These are phyloP conservation scores for Peucedramus taeniatus DNA, from an alignment of 2,113 vertebrate species.

Conservation along the genomic window DNA sequence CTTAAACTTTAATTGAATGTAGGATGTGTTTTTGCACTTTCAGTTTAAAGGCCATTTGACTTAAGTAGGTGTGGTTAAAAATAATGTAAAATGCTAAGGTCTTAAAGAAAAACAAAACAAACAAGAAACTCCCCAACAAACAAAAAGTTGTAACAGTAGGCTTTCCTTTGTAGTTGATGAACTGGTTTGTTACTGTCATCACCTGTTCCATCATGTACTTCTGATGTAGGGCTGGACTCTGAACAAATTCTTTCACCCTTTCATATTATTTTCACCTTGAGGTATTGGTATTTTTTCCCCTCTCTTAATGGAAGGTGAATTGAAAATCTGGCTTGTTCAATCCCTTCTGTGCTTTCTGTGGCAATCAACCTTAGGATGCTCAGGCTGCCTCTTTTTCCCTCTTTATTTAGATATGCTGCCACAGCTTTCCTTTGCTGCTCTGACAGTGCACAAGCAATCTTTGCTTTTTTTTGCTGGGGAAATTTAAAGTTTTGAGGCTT, in stretches of 20 bases:
- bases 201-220: background rate
- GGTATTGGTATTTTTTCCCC: background rate
- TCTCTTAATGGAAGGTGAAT: background rate
- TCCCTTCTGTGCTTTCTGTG: background rate
- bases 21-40: background rate
- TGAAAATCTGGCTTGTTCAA: background rate
- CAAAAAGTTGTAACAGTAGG: background rate
- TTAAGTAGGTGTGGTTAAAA: background rate
- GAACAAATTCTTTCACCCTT: too few species aligned
- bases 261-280: background rate
- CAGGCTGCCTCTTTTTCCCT: background rate
- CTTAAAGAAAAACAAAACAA: background rate
- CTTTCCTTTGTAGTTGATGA: background rate
- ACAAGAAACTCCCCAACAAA: background rate
- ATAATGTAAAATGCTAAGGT: background rate
- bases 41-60: background rate
- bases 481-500: background rate
- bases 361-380: background rate
- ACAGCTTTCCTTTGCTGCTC: background rate
- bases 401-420: background rate
- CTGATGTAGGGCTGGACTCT: background rate
- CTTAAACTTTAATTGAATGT: background rate
- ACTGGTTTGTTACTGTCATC: background rate
- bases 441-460: background rate
- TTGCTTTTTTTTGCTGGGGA: background rate